phyloP scores from a whole-genome alignment of 2,113 vertebrate species.

The Lepisosteus oculatus region DNA sequence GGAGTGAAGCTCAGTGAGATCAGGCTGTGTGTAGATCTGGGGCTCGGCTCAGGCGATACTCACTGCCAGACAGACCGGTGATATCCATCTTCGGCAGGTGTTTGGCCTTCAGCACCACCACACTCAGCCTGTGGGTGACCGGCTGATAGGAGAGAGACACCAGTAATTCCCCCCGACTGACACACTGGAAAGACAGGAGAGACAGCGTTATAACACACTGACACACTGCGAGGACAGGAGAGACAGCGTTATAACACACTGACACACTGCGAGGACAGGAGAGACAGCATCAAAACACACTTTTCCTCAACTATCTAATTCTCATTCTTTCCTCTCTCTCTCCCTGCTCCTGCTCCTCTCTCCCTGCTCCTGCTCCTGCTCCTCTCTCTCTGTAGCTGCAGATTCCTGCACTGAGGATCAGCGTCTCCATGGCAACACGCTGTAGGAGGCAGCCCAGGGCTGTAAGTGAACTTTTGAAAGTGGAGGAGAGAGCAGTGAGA shows the following conservation, averaged over 20 bases:
- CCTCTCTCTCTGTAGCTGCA: slow-evolving; percentile 1
- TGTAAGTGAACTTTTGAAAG: slow-evolving; percentile 24
- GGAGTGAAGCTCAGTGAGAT: no score
- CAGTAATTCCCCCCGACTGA: slow-evolving; percentile 86
- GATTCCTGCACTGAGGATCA: slow-evolving; percentile 23
- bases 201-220: not conserved
- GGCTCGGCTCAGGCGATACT: slow-evolving; percentile 66
- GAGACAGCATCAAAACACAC: not conserved
- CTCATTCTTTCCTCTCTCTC: not conserved
- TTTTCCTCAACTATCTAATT: not conserved
- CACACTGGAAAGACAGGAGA: slow-evolving; percentile 63
- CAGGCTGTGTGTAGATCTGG: no score
- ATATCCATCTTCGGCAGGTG: slow-evolving; percentile 96
- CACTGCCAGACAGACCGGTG: slow-evolving; percentile 94
- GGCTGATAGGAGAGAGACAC: slow-evolving; percentile 94
- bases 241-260: slow-evolving; percentile 3
- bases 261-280: slow-evolving; percentile 6
- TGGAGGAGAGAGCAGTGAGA: not conserved
- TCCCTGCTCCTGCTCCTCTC: not conserved
- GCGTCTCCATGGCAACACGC: slow-evolving; percentile 35
- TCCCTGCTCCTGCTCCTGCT: slow-evolving; percentile 2
- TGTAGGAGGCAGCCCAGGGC: slow-evolving; percentile 22
- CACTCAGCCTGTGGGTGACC: slow-evolving; percentile 89
- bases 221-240: slow-evolving; percentile 5
- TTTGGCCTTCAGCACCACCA: slow-evolving; percentile 92